Base-by-base conservation (phyloP, 2,888 invertebrate genomes). In the Cantharis rufa region DNA sequence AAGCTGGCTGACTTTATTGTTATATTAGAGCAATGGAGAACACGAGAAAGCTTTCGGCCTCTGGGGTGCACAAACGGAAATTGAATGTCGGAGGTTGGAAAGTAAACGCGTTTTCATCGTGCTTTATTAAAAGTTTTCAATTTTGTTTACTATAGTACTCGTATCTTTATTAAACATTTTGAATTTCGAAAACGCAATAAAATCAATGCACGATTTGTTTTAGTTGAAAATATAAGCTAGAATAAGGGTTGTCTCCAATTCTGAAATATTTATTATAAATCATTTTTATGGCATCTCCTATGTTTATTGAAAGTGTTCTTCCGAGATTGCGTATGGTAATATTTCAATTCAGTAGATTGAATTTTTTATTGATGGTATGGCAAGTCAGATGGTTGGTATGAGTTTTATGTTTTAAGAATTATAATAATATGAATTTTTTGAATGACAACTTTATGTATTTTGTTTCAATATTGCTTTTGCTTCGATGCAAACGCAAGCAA, bases 321-420 rank as follows among this genome's bases (percentile, higher is more conserved):
- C 82, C 74, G 80, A 81, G 83, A 84, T 84, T 83, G 83, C 81
- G 81, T 83, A 86, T 85, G 84, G 83, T 82, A 86, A 85, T 85
- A 83, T 83, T 83, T 83, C 84, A 83, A 85, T 84, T 84, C 84
- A 80, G 79, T 79, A 85, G 82, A 86, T 86, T 85, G 86, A 86
- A 84, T 74, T 76, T 76, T 78, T 76, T 76, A 78, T 76, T 69
- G 76, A 13, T 21, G 71, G 18, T 48, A 71, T 72, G 48, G 63
- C 73, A 63, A 72, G 70, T 78, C 68, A 27, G 71, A 76, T 70
- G 75, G 71, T 62, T 32, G 63, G 15, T 62, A 62, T 68, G 48
- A 73, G 27, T 75, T 73, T 70, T 72, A 75, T 75, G 72, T 72
- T 70, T 76, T 70, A 69, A 24, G 28, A 61, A 21, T 61, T 70